Base-by-base conservation (phyloP, 2,888 invertebrate species). In the Cheilosia vulpina region DNA sequence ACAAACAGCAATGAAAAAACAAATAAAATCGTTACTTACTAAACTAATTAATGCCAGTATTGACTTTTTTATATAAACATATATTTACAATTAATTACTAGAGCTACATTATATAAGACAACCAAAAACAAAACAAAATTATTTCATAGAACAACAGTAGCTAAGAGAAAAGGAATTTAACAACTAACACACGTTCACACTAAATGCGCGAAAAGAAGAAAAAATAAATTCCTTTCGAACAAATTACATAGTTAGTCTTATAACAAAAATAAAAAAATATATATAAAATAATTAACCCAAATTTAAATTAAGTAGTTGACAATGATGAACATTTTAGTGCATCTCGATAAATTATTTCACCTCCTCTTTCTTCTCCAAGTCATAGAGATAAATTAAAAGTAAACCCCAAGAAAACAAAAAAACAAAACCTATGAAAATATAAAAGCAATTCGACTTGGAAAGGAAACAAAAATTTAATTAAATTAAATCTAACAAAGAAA, bases 381-480 rank as follows among this genome's bases (percentile, higher is more conserved):
- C 85, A 72, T 80, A 84, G 79, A 71, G 19, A 75, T 60, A 71
- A 78, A 19, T 63, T 15, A 69, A 73, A 78, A 45, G 57, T 21
- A 45, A 63, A 38, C 19, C 31, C 27, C 27, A 27, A 27, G 31
- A 31, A 31, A 9, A 9, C 6, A 27, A 24, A 69, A 27, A 72
- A 57, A 38, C 4, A 71, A 27, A 43, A 71, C 47, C 43, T 7
- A 76, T 66, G 60, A 76, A 85, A 13, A 69, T 79, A 43, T 85
- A 60, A 81, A 85, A 85, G 85, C 85, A 85, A 85, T 85, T 85
- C 72, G 85, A 85, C 85, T 85, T 85, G 85, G 85, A 76, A 66
- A 79, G 65, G 19, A 72, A 71, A 57, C 19, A 38, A 66, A 76
- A 63, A 69, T 7, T 71, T 71, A 66, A 79, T 41, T 47, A 71